Conservation (phyloP, 2,797 vertebrate genomes). For the Anniella stebbinsi region DNA sequence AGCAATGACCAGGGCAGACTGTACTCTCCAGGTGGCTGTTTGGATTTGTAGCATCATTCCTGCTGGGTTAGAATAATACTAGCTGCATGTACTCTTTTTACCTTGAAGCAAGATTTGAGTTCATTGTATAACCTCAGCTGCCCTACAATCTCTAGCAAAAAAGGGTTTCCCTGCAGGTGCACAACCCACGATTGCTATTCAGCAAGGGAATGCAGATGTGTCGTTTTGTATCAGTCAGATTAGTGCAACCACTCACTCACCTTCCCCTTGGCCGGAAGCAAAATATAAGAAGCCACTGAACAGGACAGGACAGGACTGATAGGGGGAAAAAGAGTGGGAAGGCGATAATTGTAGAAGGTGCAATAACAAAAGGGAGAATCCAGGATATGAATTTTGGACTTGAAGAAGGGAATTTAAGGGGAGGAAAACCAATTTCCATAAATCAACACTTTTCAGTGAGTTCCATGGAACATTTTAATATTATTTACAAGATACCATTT, state of each 20-base stretch:
- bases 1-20: neutral
- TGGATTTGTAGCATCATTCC: neutral
- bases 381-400: constrained; percentile 72
- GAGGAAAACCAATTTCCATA: constrained; percentile 77
- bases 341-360: neutral
- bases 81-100: constrained; percentile 61
- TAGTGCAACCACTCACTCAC: constrained; percentile 57
- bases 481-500: constrained; percentile 81
- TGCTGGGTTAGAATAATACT: neutral
- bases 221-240: constrained; percentile 68
- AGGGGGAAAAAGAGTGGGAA: neutral
- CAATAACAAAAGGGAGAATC: constrained; percentile 56
- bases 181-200: constrained; percentile 64
- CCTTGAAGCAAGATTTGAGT: constrained; percentile 67
- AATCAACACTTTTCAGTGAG: constrained; percentile 77
- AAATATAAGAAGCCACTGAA: constrained; percentile 62
- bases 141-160: constrained; percentile 60
- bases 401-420: constrained; percentile 74
- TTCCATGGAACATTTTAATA: constrained; percentile 81
- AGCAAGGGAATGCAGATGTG: constrained; percentile 69
- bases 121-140: constrained; percentile 70
- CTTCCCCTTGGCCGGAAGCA: constrained; percentile 67
- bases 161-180: constrained; percentile 64
- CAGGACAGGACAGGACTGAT: constrained; percentile 56
- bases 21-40: neutral